phyloP scores from a whole-genome alignment of 2,797 vertebrate genomes.

The Acestrorhynchus altus region DNA sequence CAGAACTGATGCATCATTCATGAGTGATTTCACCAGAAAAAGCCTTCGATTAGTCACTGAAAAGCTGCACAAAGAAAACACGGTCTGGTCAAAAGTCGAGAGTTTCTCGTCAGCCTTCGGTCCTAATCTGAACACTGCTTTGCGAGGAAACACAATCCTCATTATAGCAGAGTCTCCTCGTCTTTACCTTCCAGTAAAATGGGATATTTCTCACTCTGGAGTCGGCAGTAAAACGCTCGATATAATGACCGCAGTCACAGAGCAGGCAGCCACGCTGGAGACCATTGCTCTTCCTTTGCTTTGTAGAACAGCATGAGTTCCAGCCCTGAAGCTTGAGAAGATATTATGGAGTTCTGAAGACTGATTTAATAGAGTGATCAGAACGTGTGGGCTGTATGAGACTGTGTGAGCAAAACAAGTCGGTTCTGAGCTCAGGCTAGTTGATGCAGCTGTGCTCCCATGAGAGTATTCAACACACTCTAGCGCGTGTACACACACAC shows the following conservation, averaged over 20 bases:
- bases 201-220: conserved; percentile 63
- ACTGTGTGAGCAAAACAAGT: conserved; percentile 67
- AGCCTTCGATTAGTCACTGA: conserved; percentile 63
- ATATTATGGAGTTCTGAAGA: neutral
- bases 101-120: conserved; percentile 52
- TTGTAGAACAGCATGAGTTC: neutral
- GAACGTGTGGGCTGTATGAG: conserved; percentile 42
- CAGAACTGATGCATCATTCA: conserved; percentile 75
- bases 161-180: conserved; percentile 65
- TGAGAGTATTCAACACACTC: conserved; percentile 34
- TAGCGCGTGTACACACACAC: conserved; percentile 10
- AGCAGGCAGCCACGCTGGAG: conserved; percentile 50
- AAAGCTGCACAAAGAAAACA: conserved; percentile 56
- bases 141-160: conserved; percentile 70
- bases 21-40: conserved; percentile 70
- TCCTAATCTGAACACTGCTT: conserved; percentile 66
- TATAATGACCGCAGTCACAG: conserved; percentile 56
- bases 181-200: conserved; percentile 71
- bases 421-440: conserved; percentile 49
- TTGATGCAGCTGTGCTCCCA: conserved; percentile 75
- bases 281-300: conserved; percentile 49
- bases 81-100: conserved; percentile 64
- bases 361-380: conserved; percentile 20
- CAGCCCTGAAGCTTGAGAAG: neutral
- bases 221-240: conserved; percentile 67